Evolutionary conservation across 2,888 invertebrate genomes (phyloP), one percentile per base, ranked within the genome.

Genomic region (Fragum fragum): DNA sequence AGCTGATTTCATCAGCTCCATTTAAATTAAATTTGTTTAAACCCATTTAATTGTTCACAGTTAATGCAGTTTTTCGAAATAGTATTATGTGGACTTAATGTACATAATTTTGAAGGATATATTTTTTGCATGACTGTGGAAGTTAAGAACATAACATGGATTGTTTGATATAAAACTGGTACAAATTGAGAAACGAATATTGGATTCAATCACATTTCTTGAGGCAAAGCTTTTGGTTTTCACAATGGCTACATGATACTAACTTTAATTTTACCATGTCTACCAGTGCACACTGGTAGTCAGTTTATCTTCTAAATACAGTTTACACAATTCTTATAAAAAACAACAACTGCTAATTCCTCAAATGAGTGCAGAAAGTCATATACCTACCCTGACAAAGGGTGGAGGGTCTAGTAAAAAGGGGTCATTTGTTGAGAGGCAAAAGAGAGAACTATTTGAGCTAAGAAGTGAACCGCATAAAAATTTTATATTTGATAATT

Each of bases 311-410:
- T 6, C 3, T 36, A 36, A 36, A 36, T 36, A 6, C 32, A 36
- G 32, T 36, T 36, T 6, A 36, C 32, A 6, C 32, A 36, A 36
- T 36, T 36, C 5, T 9, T 36, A 3, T 9, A 36, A 36, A 9
- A 36, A 36, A 36, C 32, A 36, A 36, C 3, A 9, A 3, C 32
- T 6, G 5, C 32, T 6, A 63, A 63, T 21, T 66, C 21, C 42
- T 66, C 42, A 11, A 16, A 66, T 66, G 66, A 66, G 26, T 66
- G 36, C 66, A 66, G 66, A 66, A 66, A 66, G 66, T 11, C 66
- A 66, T 26, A 66, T 66, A 14, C 66, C 66, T 23, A 66, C 66
- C 66, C 66, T 23, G 7, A 66, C 39, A 42, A 66, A 23, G 42
- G 66, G 42, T 42, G 21, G 23, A 11, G 21, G 18, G 42, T 42